These are phyloP conservation scores for Drosophila bocqueti DNA, from an alignment of 1,140 invertebrate species.

Conservation along the genomic window DNA sequence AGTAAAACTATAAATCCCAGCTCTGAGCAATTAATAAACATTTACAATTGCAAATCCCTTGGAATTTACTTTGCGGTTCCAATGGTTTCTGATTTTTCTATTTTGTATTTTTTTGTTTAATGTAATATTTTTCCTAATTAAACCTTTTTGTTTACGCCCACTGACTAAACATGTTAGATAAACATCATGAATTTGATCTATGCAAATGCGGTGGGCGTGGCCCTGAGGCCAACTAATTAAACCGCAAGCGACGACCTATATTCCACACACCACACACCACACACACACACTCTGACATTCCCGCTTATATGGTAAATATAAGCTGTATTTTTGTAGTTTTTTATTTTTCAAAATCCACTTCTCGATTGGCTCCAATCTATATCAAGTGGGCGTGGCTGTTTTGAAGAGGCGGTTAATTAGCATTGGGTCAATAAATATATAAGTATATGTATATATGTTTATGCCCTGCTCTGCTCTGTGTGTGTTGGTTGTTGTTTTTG, in stretches of 20 bases:
- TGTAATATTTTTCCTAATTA: conserved; percentile 59
- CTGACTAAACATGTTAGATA: conserved; percentile 40
- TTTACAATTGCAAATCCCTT: conserved; percentile 58
- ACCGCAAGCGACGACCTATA: conserved; percentile 44
- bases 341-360: conserved; percentile 1
- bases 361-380: conserved; percentile 33
- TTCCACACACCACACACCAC: background rate
- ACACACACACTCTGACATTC: background rate
- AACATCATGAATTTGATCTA: conserved; percentile 50
- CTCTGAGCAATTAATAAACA: conserved; percentile 60
- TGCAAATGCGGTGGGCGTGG: conserved; percentile 38
- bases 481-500: conserved; percentile 13
- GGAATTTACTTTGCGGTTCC: conserved; percentile 63
- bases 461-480: background rate
- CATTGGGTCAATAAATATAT: conserved; percentile 24
- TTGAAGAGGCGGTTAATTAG: conserved; percentile 68
- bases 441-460: background rate
- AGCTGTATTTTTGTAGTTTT: conserved; percentile 4
- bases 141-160: conserved; percentile 54
- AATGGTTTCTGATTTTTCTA: conserved; percentile 5
- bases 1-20: conserved; percentile 15
- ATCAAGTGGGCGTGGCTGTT: conserved; percentile 49
- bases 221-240: conserved; percentile 46
- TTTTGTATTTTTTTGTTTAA: background rate
- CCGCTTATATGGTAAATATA: conserved; percentile 15